Percentiles rank a stretch among this genome's conserved stretches.
Conservation (phyloP, 2,888 invertebrate genomes). For the Ctenicera cuprea region DNA sequence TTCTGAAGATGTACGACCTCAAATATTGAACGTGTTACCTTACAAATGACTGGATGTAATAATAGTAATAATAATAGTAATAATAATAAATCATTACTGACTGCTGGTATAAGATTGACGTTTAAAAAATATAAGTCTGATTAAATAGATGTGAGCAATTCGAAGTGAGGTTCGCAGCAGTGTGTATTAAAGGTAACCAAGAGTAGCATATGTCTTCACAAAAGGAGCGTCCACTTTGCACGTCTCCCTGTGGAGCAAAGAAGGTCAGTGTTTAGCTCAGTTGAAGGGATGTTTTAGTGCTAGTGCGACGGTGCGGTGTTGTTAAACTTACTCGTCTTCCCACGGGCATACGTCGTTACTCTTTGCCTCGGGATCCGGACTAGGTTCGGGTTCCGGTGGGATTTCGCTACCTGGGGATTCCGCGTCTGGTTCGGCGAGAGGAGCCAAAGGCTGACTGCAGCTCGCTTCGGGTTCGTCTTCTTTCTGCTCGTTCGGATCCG, state of each 20-base stretch:
- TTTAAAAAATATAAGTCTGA: constrained; percentile 16
- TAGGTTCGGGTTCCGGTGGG: constrained; percentile 70
- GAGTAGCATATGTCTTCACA: constrained; percentile 95
- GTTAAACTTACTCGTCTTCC: constrained; percentile 93
- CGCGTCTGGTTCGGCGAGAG: constrained; percentile 82
- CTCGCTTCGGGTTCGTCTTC: constrained; percentile 62
- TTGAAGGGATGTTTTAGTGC: constrained; percentile 49
- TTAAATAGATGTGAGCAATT: constrained; percentile 45
- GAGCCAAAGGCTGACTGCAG: constrained; percentile 74
- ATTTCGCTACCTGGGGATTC: constrained; percentile 80
- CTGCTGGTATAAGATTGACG: background rate
- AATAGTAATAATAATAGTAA: background rate
- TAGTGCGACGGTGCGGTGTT: constrained; percentile 54
- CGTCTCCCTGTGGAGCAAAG: constrained; percentile 83
- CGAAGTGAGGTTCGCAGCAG: constrained; percentile 46
- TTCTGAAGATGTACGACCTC: background rate
- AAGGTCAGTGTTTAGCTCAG: constrained; percentile 56
- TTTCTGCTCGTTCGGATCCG: constrained; percentile 53
- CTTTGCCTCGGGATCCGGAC: constrained; percentile 73
- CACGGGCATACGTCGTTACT: constrained; percentile 93
- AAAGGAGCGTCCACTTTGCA: constrained; percentile 92
- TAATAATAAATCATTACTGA: background rate
- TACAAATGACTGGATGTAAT: background rate
- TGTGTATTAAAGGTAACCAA: constrained; percentile 89
- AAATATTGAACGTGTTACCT: constrained; percentile 19